phyloP scores from a whole-genome alignment of 1,140 invertebrate genomes.

The Hyles vespertilio region DNA sequence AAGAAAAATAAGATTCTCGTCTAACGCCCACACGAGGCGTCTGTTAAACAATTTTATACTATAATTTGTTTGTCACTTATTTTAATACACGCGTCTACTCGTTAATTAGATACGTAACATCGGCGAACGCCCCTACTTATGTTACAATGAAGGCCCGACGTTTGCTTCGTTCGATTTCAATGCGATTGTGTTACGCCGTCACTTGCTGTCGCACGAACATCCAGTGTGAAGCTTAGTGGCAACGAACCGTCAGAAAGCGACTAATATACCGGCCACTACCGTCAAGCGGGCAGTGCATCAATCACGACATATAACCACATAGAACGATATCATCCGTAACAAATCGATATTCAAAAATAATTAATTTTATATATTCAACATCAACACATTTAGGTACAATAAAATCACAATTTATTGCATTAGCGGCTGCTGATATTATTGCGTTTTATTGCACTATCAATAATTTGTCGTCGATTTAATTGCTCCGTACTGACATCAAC shows the following conservation, averaged over 20 bases:
- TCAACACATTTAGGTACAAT: conserved; percentile 1
- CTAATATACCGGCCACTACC: too few species aligned
- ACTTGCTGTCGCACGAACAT: not conserved
- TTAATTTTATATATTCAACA: conserved; percentile 1
- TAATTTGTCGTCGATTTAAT: too few species aligned
- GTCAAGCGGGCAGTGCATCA: too few species aligned
- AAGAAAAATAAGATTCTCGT: conserved; percentile 76
- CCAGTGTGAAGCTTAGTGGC: too few species aligned
- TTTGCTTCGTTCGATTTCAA: conserved; percentile 4
- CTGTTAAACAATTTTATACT: conserved; percentile 72
- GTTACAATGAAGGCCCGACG: conserved; percentile 35
- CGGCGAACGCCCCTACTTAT: conserved; percentile 17
- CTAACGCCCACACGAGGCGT: conserved; percentile 59
- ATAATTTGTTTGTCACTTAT: conserved; percentile 67
- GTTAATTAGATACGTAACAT: conserved; percentile 37
- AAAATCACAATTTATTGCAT: too few species aligned
- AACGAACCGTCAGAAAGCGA: too few species aligned
- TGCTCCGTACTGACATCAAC: too few species aligned
- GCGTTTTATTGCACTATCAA: too few species aligned
- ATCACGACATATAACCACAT: too few species aligned
- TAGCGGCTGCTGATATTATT: too few species aligned
- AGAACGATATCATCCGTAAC: too few species aligned
- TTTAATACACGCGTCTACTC: conserved; percentile 43
- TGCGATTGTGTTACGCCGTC: not conserved
- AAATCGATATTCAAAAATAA: too few species aligned